Percentiles rank a stretch among this genome's conserved stretches.
These are phyloP conservation scores for Lampris incognitus DNA, from an alignment of 2,113 vertebrate genomes.

Conservation along the genomic window DNA sequence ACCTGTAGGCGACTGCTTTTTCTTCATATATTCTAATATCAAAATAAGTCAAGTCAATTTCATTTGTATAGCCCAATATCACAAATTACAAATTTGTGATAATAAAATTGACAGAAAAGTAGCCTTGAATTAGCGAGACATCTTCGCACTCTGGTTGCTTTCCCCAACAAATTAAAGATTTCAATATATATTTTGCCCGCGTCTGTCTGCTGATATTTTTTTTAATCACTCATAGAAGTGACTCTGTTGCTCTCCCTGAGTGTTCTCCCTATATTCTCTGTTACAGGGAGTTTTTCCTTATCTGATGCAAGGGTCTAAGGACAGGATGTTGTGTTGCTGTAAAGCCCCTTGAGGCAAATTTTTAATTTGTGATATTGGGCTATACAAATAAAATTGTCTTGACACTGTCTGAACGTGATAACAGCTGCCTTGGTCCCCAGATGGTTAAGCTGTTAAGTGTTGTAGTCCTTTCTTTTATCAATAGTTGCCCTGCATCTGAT, in stretches of 20 bases:
- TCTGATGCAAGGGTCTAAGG: no score
- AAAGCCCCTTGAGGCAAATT: no score
- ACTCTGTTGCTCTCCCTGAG: no score
- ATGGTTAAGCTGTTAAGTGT: not conserved
- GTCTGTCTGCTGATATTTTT: no score
- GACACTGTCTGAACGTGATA: no score
- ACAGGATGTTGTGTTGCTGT: no score
- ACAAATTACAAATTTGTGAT: no score
- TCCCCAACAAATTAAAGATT: constrained; percentile 24
- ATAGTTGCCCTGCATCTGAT: not conserved
- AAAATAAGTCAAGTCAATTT: no score
- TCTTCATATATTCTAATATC: not conserved
- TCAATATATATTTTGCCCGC: not conserved
- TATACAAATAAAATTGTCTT: no score
- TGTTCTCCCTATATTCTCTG: not conserved
- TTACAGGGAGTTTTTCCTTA: not conserved
- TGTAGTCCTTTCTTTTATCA: not conserved
- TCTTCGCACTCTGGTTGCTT: not conserved
- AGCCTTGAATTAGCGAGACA: not conserved
- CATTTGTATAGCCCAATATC: no score
- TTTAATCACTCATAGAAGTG: no score
- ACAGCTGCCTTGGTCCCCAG: not conserved
- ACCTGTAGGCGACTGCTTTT: not conserved
- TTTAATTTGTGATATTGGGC: no score
- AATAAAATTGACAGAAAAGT: not conserved